phyloP scores from a whole-genome alignment of 1,140 invertebrate genomes.

The Meloidogyne hapla region DNA sequence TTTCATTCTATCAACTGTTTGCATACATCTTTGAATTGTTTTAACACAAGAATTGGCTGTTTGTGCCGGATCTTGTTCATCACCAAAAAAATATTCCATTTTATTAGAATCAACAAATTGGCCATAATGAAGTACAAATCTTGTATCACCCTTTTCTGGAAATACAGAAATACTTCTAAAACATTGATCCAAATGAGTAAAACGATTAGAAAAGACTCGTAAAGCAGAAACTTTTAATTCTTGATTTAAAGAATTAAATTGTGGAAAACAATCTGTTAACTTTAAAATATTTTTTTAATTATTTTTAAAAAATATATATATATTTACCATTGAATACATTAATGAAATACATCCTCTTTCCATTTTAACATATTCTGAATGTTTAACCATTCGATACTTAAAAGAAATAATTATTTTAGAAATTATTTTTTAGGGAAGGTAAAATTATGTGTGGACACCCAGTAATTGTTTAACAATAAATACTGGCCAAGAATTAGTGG shows the following conservation, averaged over 20 bases:
- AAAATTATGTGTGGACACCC: too few species aligned
- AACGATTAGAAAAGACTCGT: constrained; percentile 38
- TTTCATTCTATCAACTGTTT: constrained; percentile 33
- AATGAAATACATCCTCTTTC: constrained; percentile 51
- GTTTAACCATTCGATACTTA: constrained; percentile 43
- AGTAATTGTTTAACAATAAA: too few species aligned
- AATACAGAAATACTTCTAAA: constrained; percentile 35
- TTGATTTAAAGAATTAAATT: constrained; percentile 42
- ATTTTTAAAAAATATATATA: constrained; percentile 5
- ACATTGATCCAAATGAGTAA: constrained; percentile 50
- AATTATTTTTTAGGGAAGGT: too few species aligned
- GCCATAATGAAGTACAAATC: constrained; percentile 50
- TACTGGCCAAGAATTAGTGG: too few species aligned
- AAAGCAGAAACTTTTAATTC: constrained; percentile 39
- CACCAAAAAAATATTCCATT: constrained; percentile 45
- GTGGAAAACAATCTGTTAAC: constrained; percentile 53
- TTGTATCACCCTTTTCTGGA: constrained; percentile 29
- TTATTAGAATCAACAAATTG: constrained; percentile 48
- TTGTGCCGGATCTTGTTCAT: constrained; percentile 41
- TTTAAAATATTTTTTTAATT: neutral
- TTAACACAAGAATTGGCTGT: constrained; percentile 21
- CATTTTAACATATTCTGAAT: constrained; percentile 55
- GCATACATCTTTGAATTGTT: constrained; percentile 6
- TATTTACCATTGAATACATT: constrained; percentile 46
- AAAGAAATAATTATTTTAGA: too few species aligned